Conservation (phyloP, 2,113 vertebrate species). For the Elephas maximus region DNA sequence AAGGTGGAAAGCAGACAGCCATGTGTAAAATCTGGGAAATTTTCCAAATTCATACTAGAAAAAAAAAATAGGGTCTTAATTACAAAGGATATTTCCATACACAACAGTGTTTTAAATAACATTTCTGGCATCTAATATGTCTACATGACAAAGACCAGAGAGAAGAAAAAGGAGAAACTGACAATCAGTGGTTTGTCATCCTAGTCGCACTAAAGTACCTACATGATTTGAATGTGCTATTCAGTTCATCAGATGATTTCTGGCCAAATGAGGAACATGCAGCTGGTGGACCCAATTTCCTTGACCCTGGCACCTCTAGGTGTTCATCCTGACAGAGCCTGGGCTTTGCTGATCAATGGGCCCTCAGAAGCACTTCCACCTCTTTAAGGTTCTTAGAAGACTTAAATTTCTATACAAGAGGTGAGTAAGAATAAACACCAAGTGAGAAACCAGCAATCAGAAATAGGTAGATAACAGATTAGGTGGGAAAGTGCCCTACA, state of each 20-base stretch:
- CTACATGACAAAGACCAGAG: not conserved
- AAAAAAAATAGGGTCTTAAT: not conserved
- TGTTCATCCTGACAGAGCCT: not conserved
- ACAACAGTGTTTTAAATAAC: slow-evolving; percentile 15
- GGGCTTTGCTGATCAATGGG: not conserved
- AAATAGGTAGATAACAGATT: slow-evolving; percentile 16
- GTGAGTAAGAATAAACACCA: not conserved
- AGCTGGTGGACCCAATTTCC: not conserved
- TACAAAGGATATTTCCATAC: not conserved
- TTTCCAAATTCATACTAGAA: slow-evolving; percentile 56
- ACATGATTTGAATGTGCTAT: not conserved
- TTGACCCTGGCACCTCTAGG: not conserved
- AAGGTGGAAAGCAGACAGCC: slow-evolving; percentile 38
- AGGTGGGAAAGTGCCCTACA: not conserved
- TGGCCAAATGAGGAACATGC: not conserved
- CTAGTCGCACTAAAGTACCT: not conserved
- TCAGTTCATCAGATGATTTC: not conserved
- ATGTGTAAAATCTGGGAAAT: slow-evolving; percentile 62
- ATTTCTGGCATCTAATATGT: not conserved
- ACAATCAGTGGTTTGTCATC: not conserved
- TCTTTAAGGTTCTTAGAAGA: slow-evolving; percentile 42
- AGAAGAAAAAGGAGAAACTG: slow-evolving; percentile 11
- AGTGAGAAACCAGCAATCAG: slow-evolving; percentile 34
- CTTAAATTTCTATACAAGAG: slow-evolving; percentile 13
- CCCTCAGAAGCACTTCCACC: not conserved